phyloP scores from a whole-genome alignment of 2,797 vertebrate species.

The Enteromius afrohamiltoni region DNA sequence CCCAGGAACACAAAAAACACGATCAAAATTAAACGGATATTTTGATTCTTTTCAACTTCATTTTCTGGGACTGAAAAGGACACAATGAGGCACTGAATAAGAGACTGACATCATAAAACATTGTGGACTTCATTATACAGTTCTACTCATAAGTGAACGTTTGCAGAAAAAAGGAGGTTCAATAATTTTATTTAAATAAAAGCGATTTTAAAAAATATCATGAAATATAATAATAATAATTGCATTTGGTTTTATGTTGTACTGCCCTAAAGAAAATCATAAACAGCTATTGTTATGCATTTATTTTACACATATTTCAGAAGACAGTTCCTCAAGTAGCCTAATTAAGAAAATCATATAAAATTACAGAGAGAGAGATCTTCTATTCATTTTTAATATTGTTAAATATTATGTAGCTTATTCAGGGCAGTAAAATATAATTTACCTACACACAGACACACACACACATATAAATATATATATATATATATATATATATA shows the following conservation, averaged over 20 bases:
- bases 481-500: too few species aligned
- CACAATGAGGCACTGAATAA: slow-evolving; percentile 15
- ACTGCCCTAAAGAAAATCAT: background rate
- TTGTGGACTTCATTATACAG: background rate
- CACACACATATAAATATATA: too few species aligned
- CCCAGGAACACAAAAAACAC: slow-evolving; percentile 58
- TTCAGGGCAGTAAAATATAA: background rate
- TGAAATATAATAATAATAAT: background rate
- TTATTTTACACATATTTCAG: background rate
- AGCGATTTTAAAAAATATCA: background rate
- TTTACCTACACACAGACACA: too few species aligned
- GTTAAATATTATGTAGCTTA: background rate
- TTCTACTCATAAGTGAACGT: background rate
- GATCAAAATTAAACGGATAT: slow-evolving; percentile 58
- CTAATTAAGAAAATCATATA: too few species aligned
- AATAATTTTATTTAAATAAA: background rate
- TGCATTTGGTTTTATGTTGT: background rate
- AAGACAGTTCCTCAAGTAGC: background rate
- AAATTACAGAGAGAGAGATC: too few species aligned
- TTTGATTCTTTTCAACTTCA: slow-evolving; percentile 44
- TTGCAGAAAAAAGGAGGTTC: background rate
- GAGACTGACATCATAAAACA: slow-evolving; percentile 3
- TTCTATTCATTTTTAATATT: background rate
- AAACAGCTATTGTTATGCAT: background rate
- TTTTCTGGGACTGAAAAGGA: slow-evolving; percentile 52